Evolutionary conservation across 2,797 vertebrate genomes (phyloP).

Genomic region (Xenops minutus): DNA sequence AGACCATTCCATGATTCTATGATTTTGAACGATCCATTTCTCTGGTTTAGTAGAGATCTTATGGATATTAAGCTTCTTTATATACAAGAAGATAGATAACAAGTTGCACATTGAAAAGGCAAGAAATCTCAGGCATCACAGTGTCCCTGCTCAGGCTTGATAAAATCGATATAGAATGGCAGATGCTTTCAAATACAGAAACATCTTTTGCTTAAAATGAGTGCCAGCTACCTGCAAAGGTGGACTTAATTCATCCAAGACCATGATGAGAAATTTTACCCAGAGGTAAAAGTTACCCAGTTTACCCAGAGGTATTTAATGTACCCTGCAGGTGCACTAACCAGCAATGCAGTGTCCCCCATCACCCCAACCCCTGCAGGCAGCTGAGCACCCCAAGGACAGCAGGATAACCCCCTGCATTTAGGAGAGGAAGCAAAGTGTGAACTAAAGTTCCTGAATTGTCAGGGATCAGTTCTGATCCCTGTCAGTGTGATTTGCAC

Average conservation of each 20-base stretch:
- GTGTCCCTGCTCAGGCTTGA: not conserved
- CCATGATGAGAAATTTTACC: not conserved
- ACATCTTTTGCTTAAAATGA: not conserved
- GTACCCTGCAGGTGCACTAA: not conserved
- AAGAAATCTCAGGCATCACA: too few relatives aligned
- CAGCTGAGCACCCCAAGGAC: not conserved
- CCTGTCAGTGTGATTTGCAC: fast-evolving
- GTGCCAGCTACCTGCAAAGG: not conserved
- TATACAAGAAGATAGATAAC: not conserved
- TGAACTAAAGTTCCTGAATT: not conserved
- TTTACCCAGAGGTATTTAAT: not conserved
- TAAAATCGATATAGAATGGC: not conserved
- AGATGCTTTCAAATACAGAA: not conserved
- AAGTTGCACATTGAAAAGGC: not conserved
- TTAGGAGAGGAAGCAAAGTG: not conserved
- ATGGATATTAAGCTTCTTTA: not conserved
- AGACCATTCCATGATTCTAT: not conserved
- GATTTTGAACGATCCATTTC: not conserved
- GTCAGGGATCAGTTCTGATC: not conserved
- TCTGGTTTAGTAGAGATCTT: not conserved
- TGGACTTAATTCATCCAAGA: not conserved
- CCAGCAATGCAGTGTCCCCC: not conserved
- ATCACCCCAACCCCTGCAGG: fast-evolving
- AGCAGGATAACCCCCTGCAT: not conserved
- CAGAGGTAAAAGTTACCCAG: too few relatives aligned